Evolutionary conservation across 2,797 vertebrate genomes (phyloP).

Genomic region (Pelodytes ibericus): DNA sequence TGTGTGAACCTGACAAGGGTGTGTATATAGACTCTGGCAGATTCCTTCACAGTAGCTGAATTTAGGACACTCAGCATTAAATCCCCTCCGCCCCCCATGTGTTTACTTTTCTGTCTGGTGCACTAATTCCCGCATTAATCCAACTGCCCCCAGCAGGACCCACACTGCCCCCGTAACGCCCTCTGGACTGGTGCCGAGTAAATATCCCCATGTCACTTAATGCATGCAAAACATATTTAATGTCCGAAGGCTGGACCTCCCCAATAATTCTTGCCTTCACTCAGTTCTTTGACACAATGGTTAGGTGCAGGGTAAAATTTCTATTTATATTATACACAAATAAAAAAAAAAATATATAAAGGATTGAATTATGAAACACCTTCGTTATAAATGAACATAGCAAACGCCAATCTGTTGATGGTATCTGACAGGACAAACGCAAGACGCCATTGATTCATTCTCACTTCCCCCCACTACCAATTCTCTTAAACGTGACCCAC

Average conservation of each 20-base stretch:
- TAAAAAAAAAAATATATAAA: too few relatives aligned
- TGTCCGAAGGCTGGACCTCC: too few relatives aligned
- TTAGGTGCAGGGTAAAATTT: too few relatives aligned
- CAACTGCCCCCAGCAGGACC: constrained; percentile 19
- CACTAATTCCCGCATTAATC: constrained; percentile 41
- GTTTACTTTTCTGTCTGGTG: constrained; percentile 50
- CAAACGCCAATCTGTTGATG: constrained; percentile 24
- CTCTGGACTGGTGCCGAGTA: not conserved
- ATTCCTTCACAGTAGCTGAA: not conserved
- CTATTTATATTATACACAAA: too few relatives aligned
- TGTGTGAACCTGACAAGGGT: not conserved
- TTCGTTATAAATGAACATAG: constrained; percentile 55
- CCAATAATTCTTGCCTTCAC: too few relatives aligned
- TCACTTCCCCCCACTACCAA: too few relatives aligned
- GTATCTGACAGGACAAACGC: not conserved
- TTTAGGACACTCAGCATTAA: not conserved
- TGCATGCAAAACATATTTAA: not conserved
- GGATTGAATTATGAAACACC: not conserved
- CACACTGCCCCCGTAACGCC: not conserved
- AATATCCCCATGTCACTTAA: not conserved
- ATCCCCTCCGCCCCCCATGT: constrained; percentile 16
- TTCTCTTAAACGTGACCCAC: not conserved
- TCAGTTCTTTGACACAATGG: too few relatives aligned
- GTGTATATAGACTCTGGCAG: constrained; percentile 1
- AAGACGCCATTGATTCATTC: not conserved